Percentiles rank a stretch among this genome's conserved stretches.
Conservation (phyloP, 2,888 invertebrate species). For the Eupithecia exiguata region DNA sequence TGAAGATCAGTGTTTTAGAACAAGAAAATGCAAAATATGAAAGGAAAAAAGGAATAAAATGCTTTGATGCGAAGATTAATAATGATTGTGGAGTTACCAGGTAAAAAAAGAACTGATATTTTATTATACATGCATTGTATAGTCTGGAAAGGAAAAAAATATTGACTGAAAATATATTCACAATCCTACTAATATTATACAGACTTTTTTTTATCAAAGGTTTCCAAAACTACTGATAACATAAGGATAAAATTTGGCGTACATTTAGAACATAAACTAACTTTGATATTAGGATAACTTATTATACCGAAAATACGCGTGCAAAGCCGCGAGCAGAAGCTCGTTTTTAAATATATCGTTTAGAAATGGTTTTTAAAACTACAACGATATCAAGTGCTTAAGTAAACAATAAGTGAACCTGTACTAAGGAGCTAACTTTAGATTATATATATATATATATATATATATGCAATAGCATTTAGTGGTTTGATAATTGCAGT, state of each 20-base stretch:
- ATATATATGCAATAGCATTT: too few relatives aligned
- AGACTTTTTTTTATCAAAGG: too few relatives aligned
- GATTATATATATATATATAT: not conserved
- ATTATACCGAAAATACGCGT: too few relatives aligned
- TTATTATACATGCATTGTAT: not conserved
- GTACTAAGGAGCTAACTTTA: not conserved
- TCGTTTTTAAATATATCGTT: not conserved
- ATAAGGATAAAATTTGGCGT: too few relatives aligned
- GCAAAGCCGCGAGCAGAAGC: too few relatives aligned
- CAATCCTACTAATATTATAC: too few relatives aligned
- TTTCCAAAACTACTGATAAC: too few relatives aligned
- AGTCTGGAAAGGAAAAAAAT: too few relatives aligned
- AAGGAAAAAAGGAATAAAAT: constrained; percentile 13
- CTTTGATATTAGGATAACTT: too few relatives aligned
- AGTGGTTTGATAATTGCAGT: too few relatives aligned
- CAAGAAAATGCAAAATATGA: constrained; percentile 11
- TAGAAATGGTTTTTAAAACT: not conserved
- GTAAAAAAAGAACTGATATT: constrained; percentile 26
- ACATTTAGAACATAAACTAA: too few relatives aligned
- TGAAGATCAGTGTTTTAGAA: constrained; percentile 32
- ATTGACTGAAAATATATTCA: not conserved
- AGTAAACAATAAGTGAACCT: not conserved
- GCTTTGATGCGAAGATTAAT: constrained; percentile 26
- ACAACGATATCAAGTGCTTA: not conserved
- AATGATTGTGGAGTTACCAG: constrained; percentile 30